phyloP scores from a whole-genome alignment of 2,113 vertebrate genomes.

The Alligator sinensis region DNA sequence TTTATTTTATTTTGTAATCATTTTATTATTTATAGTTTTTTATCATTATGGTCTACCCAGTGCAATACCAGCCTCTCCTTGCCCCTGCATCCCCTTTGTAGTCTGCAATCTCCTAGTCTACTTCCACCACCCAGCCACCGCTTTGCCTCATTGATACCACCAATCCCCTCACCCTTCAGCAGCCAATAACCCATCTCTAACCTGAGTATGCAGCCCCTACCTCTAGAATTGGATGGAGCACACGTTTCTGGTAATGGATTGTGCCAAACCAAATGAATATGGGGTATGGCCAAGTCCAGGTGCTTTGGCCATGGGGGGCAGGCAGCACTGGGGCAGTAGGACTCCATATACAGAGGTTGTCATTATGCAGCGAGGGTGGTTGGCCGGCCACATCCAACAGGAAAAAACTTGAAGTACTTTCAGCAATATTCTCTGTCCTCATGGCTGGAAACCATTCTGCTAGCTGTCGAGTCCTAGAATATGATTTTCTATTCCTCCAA shows the following conservation, averaged over 20 bases:
- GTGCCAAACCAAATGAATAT: conserved; percentile 48
- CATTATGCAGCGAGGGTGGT: not conserved
- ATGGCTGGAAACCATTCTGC: conserved; percentile 36
- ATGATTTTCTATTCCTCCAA: not conserved
- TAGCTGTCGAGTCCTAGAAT: not conserved
- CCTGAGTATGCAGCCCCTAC: not conserved
- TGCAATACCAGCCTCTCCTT: conserved; percentile 19
- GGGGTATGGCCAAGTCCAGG: conserved; percentile 44
- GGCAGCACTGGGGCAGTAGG: not conserved
- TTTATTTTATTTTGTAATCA: not conserved
- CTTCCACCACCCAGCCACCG: conserved; percentile 31
- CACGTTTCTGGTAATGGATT: not conserved
- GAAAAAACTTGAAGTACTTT: conserved; percentile 19
- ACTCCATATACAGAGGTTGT: not conserved
- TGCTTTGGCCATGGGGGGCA: not conserved
- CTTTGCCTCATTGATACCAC: conserved; percentile 8
- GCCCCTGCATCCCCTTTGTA: conserved; percentile 48
- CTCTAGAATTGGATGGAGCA: conserved; percentile 15
- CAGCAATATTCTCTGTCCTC: conserved; percentile 4
- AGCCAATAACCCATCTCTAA: conserved; percentile 38
- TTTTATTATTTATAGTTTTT: no score
- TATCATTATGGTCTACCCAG: no score
- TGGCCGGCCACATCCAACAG: not conserved
- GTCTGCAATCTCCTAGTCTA: not conserved
- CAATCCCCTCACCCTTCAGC: conserved; percentile 57